These are phyloP conservation scores for Drosophila mulleri DNA, from an alignment of 2,888 invertebrate species.

Conservation along the genomic window DNA sequence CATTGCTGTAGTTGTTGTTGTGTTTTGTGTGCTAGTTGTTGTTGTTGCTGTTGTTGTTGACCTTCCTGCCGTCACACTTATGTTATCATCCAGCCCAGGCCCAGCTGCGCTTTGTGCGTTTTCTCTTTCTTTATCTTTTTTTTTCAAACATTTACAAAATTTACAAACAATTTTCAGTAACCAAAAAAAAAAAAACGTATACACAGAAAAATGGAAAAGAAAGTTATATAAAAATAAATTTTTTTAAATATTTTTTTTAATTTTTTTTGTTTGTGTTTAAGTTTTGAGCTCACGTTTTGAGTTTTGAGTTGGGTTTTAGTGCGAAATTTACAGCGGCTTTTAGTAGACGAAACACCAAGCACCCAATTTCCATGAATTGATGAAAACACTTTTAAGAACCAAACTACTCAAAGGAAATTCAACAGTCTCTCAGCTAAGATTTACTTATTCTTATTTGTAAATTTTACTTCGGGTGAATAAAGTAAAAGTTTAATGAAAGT, in stretches of 20 bases:
- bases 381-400: constrained; percentile 53
- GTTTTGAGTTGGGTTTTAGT: constrained; percentile 67
- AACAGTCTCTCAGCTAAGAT: constrained; percentile 20
- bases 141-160: constrained; percentile 71
- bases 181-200: constrained; percentile 45
- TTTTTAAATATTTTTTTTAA: constrained; percentile 41
- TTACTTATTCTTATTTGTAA: background rate
- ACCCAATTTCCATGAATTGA: constrained; percentile 65
- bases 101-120: constrained; percentile 83
- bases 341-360: constrained; percentile 76
- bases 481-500: constrained; percentile 37
- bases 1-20: constrained; percentile 84
- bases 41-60: constrained; percentile 82
- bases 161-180: constrained; percentile 66
- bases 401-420: constrained; percentile 61
- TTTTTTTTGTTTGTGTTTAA: constrained; percentile 49
- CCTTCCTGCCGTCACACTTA: constrained; percentile 89
- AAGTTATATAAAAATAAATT: constrained; percentile 64
- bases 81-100: constrained; percentile 78
- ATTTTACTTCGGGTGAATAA: background rate
- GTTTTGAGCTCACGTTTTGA: constrained; percentile 59
- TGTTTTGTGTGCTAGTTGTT: constrained; percentile 57
- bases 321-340: constrained; percentile 75
- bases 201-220: constrained; percentile 67
- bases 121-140: constrained; percentile 62